A percentile compares a stretch with the other conserved stretches of the same genome.
phyloP scores from a whole-genome alignment of 2,797 vertebrate species.

The Poecilia wingei region DNA sequence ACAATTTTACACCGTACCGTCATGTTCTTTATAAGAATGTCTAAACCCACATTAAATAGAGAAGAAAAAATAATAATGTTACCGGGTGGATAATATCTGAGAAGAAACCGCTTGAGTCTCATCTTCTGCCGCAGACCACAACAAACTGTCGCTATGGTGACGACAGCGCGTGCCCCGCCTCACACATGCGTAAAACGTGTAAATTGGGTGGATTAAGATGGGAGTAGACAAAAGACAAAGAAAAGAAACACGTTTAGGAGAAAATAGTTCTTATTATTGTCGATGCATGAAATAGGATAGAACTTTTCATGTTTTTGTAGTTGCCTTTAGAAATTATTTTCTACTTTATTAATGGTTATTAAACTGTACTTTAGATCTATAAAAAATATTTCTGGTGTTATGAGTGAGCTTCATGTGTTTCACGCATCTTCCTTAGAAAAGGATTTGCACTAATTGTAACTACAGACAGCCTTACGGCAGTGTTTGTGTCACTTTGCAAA shows the following conservation, averaged over 20 bases:
- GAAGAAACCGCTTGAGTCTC: conserved; percentile 87
- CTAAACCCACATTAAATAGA: background rate
- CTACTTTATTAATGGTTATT: background rate
- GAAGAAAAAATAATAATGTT: conserved; percentile 4
- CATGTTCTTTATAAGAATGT: background rate
- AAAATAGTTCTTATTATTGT: background rate
- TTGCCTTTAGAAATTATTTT: background rate
- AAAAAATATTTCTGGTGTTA: background rate
- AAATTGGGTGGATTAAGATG: background rate
- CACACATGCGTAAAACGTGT: conserved; percentile 51
- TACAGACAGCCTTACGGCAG: background rate
- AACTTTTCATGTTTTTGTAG: background rate
- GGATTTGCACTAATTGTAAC: background rate
- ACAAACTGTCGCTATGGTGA: conserved; percentile 74
- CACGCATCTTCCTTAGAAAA: background rate
- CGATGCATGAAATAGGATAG: background rate
- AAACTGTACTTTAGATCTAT: background rate
- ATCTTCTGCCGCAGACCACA: conserved; percentile 68
- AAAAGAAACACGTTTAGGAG: background rate
- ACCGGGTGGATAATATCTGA: conserved; percentile 91
- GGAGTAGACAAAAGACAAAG: background rate
- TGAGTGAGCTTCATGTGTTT: background rate
- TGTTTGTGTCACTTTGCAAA: background rate
- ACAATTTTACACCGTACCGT: background rate
- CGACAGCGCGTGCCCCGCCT: background rate